phyloP scores from a whole-genome alignment of 2,113 vertebrate species.

The Podilymbus podiceps region DNA sequence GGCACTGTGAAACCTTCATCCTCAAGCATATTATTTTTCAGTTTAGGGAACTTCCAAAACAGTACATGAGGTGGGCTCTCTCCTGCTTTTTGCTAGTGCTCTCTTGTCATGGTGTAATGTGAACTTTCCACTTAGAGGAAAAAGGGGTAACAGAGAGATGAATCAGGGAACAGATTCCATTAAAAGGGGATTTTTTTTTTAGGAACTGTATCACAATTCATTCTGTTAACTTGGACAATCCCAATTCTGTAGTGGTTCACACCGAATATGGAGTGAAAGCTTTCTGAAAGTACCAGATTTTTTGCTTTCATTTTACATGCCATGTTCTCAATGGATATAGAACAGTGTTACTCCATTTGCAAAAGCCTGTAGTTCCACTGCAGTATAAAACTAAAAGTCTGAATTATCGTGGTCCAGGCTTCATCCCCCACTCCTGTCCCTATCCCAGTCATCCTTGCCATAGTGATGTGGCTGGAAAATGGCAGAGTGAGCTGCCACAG shows the following conservation, averaged over 20 bases:
- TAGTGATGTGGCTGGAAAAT: background rate
- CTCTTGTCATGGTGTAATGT: background rate
- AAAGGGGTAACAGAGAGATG: background rate
- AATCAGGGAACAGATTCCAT: background rate
- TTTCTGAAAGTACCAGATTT: background rate
- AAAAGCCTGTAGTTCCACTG: background rate
- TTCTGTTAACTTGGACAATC: background rate
- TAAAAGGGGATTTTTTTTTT: fast-evolving
- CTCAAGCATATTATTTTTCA: background rate
- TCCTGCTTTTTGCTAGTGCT: background rate
- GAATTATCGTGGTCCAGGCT: background rate
- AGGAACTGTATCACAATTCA: background rate
- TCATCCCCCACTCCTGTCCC: background rate
- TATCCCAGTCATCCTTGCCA: background rate
- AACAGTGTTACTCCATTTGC: background rate
- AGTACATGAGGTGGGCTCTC: background rate
- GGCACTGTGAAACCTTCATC: constrained; percentile 15
- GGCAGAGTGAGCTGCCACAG: background rate
- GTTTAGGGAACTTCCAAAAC: constrained; percentile 18
- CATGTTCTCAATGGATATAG: background rate
- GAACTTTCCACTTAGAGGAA: background rate
- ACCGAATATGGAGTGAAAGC: background rate
- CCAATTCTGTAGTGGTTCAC: background rate
- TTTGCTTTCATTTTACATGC: background rate
- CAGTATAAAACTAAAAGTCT: background rate